phyloP scores from a whole-genome alignment of 2,888 invertebrate species.

The Epinotia brunnichana region DNA sequence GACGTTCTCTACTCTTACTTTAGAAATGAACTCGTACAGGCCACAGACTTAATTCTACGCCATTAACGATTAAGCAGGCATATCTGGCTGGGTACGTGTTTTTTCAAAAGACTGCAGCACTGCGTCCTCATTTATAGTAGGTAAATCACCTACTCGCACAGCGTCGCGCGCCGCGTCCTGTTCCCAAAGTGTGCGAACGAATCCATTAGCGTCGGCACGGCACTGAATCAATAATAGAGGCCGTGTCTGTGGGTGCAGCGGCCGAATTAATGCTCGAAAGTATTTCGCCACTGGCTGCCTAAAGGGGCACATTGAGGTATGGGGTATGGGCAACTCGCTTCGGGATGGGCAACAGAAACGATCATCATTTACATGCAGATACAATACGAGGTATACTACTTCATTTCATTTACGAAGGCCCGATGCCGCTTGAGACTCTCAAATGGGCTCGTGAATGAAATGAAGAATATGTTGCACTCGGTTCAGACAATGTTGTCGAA shows the following conservation, averaged over 20 bases:
- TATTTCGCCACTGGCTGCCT: slow-evolving; percentile 1
- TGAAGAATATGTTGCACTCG: no score
- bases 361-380: background rate
- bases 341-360: background rate
- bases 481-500: no score
- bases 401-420: no score
- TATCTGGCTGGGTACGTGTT: background rate
- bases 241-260: background rate
- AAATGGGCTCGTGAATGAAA: no score
- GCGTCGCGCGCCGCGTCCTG: slow-evolving; percentile 6
- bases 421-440: no score
- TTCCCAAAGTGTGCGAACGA: slow-evolving; percentile 3
- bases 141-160: background rate
- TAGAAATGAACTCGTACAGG: no score
- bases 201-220: slow-evolving; percentile 3
- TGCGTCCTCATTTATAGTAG: background rate
- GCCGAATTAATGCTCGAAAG: background rate
- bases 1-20: no score
- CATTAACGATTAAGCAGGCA: background rate
- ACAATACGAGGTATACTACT: background rate
- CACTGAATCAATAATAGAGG: slow-evolving; percentile 11
- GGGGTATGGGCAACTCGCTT: background rate
- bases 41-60: no score
- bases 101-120: background rate
- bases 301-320: background rate